Conservation (phyloP, 2,888 invertebrate genomes). For the Philaethria dido region DNA sequence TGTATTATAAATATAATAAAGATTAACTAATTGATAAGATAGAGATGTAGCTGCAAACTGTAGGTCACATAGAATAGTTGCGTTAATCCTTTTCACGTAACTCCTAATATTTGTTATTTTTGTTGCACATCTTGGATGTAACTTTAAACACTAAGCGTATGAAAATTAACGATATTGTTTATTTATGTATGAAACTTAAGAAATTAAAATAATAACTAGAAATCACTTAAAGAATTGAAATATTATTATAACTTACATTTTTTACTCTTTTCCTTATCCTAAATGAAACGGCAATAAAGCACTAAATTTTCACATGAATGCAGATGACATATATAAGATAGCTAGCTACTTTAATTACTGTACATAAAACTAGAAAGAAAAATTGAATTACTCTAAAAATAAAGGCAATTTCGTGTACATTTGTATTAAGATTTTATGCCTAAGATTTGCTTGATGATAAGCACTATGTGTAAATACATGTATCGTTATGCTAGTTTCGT, state of each 20-base stretch:
- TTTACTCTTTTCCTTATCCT: too few relatives aligned
- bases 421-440: background rate
- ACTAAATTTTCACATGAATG: background rate
- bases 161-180: background rate
- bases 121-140: background rate
- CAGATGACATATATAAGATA: background rate
- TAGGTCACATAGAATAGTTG: background rate
- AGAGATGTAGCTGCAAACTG: background rate
- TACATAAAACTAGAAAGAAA: background rate
- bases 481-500: conserved; percentile 4
- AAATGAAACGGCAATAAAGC: too few relatives aligned
- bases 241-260: background rate
- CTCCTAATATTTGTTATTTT: background rate
- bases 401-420: background rate
- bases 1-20: background rate
- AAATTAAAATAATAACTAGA: background rate
- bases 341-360: background rate
- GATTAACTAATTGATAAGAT: conserved; percentile 14
- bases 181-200: background rate
- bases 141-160: background rate
- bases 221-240: background rate
- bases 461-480: background rate
- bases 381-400: background rate
- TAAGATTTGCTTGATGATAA: conserved; percentile 11
- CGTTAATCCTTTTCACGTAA: background rate